Base-by-base conservation (phyloP, 1,140 invertebrate species). In the Neomicropteryx cornuta region DNA sequence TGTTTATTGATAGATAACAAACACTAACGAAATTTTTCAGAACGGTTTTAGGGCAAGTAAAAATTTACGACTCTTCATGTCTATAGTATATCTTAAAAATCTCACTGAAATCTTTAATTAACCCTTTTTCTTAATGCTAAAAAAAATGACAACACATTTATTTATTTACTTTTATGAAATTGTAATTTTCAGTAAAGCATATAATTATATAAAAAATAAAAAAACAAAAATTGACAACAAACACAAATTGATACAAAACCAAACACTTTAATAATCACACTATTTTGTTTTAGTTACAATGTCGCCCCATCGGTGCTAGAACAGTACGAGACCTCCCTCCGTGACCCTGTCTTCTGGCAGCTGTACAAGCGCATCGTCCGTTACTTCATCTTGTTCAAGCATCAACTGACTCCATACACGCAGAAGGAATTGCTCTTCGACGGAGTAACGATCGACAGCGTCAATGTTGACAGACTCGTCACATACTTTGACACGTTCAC, bases 341-440 rank as follows among this genome's bases (percentile, higher is more conserved):
- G 79, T 21, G 79, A 82, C 44, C 78, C 79, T 4, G 62, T 68
- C 3, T 79, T 79, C 67, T 82, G 71, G 48, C 68, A 73, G 38
- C 57, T 81, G 4, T 75, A 73, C 58, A 75, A 73, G 47, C 72
- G 67, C 28, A 71, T 80, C 42, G 42, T 77, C 3, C 49, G 58
- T 27, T 73, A 73, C 42, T 71, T 75, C 45, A 48, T 70, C 36
- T 60, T 67, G 49, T 71, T 72, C 56, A 76, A 77, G 35, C 49
- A 75, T 35, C 67, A 69, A 33, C 56, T 79, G 2, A 66, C 71
- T 13, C 66, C 72, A 17, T 80, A 81, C 54, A 72, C 70, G 38
- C 62, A 67, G 41, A 70, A 78, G 6, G 53, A 73, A 28, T 52
- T 80, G 11, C 45, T 54, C 22, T 75, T 71, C 48, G 51, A 53